Evolutionary conservation across 2,113 vertebrate genomes (phyloP).

Genomic region (Chrysochloris asiatica): DNA sequence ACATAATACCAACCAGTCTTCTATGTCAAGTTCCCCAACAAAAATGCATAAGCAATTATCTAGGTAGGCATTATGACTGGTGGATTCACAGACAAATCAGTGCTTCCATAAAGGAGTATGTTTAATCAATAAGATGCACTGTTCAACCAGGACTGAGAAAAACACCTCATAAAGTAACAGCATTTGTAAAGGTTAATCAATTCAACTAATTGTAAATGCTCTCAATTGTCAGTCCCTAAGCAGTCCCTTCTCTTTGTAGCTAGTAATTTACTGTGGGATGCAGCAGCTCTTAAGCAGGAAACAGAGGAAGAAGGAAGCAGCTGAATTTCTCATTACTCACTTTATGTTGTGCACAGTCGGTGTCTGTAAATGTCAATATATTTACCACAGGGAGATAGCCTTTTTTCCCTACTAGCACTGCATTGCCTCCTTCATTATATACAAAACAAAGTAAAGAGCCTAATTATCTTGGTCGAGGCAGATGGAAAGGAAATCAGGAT

Average conservation of each 20-base stretch:
- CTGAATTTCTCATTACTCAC: slow-evolving; percentile 81
- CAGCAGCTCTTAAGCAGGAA: slow-evolving; percentile 53
- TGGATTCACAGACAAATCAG: slow-evolving; percentile 77
- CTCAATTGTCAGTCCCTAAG: slow-evolving; percentile 82
- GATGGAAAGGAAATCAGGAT: slow-evolving; percentile 81
- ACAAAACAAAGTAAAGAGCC: slow-evolving; percentile 82
- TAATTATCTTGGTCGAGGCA: slow-evolving; percentile 77
- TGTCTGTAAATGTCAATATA: slow-evolving; percentile 83
- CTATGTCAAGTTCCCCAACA: slow-evolving; percentile 50
- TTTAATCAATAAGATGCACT: slow-evolving; percentile 84
- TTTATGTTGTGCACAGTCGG: slow-evolving; percentile 67
- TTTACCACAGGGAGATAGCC: slow-evolving; percentile 80
- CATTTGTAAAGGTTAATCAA: slow-evolving; percentile 88
- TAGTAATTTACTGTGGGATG: slow-evolving; percentile 80
- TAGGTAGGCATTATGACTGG: slow-evolving; percentile 63
- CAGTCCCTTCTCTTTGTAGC: slow-evolving; percentile 79
- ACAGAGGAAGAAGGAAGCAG: slow-evolving; percentile 64
- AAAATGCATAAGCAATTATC: slow-evolving; percentile 35
- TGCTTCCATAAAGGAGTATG: slow-evolving; percentile 59
- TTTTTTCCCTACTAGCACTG: slow-evolving; percentile 75
- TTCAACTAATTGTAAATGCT: slow-evolving; percentile 87
- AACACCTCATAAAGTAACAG: slow-evolving; percentile 82
- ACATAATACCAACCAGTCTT: slow-evolving; percentile 62
- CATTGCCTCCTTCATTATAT: slow-evolving; percentile 75
- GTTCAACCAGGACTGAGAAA: slow-evolving; percentile 79